phyloP scores from a whole-genome alignment of 2,113 vertebrate genomes.

The Scophthalmus maximus region DNA sequence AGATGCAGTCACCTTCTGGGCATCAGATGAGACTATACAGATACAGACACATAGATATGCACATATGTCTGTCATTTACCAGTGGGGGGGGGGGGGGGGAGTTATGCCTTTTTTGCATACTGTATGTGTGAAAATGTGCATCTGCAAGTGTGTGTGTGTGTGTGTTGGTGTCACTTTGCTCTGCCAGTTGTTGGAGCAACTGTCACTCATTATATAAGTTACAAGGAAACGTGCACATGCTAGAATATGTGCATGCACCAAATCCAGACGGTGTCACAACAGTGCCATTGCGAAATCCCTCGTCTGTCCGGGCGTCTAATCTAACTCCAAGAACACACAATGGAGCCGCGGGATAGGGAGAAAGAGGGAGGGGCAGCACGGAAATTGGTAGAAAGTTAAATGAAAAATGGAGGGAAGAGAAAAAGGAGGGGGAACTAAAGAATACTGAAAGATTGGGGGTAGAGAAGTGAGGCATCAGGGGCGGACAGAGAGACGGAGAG shows the following conservation, averaged over 20 bases:
- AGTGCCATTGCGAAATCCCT: conserved; percentile 29
- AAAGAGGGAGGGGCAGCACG: no score
- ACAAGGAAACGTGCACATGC: conserved; percentile 11
- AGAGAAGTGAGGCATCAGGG: conserved; percentile 14
- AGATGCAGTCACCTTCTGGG: conserved; percentile 60
- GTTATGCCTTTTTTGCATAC: conserved; percentile 40
- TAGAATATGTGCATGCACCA: neutral
- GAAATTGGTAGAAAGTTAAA: neutral
- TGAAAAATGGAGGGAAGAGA: conserved; percentile 7
- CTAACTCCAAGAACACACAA: conserved; percentile 13
- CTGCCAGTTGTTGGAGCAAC: conserved; percentile 9
- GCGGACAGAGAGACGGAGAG: conserved; percentile 32
- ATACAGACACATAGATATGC: conserved; percentile 34
- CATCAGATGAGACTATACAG: conserved; percentile 53
- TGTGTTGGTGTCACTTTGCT: conserved; percentile 5
- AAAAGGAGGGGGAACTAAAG: conserved; percentile 5
- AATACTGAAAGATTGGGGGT: conserved; percentile 46
- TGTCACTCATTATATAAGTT: conserved; percentile 45
- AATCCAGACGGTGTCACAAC: conserved; percentile 28
- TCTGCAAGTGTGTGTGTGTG: neutral
- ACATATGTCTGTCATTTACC: conserved; percentile 61
- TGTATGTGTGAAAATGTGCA: conserved; percentile 37
- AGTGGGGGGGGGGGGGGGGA: conserved; percentile 14
- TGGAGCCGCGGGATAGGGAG: no score
- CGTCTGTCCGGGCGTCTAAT: conserved; percentile 10